These are phyloP conservation scores for Saturnia pavonia DNA, from an alignment of 2,888 invertebrate genomes.

Conservation along the genomic window DNA sequence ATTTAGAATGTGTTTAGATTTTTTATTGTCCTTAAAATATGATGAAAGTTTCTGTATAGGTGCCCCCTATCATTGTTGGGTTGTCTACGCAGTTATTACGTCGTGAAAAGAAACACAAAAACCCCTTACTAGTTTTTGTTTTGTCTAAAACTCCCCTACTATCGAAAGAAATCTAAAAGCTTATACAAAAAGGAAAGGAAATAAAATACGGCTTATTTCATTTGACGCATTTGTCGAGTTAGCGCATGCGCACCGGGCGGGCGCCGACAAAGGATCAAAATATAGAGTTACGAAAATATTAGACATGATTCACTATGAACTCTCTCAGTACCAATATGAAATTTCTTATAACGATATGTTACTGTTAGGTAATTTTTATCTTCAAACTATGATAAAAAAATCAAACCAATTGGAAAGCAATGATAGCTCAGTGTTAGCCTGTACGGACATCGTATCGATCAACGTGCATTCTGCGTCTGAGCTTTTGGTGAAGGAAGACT, in stretches of 20 bases:
- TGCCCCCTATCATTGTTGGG: conserved; percentile 25
- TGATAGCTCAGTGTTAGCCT: too few species aligned
- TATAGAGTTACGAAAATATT: conserved; percentile 19
- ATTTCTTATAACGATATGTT: too few species aligned
- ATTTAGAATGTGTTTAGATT: neutral
- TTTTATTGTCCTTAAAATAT: conserved; percentile 2
- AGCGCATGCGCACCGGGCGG: conserved; percentile 78
- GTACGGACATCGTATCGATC: too few species aligned
- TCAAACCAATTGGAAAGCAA: too few species aligned
- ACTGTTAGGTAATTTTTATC: neutral
- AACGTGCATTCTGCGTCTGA: too few species aligned
- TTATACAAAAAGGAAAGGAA: conserved; percentile 67
- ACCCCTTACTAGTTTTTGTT: conserved; percentile 47
- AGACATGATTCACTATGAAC: neutral
- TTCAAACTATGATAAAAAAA: neutral
- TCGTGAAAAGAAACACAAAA: conserved; percentile 32
- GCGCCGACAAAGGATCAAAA: conserved; percentile 70
- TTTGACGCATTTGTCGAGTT: conserved; percentile 80
- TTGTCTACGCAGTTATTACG: conserved; percentile 21
- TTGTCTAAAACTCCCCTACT: conserved; percentile 53
- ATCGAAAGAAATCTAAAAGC: conserved; percentile 55
- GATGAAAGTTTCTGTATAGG: neutral
- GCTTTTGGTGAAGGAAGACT: too few species aligned
- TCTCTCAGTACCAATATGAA: neutral
- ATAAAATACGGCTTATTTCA: conserved; percentile 79